Evolutionary conservation across 2,113 vertebrate genomes (phyloP).

Genomic region (Accipiter virgatus): DNA sequence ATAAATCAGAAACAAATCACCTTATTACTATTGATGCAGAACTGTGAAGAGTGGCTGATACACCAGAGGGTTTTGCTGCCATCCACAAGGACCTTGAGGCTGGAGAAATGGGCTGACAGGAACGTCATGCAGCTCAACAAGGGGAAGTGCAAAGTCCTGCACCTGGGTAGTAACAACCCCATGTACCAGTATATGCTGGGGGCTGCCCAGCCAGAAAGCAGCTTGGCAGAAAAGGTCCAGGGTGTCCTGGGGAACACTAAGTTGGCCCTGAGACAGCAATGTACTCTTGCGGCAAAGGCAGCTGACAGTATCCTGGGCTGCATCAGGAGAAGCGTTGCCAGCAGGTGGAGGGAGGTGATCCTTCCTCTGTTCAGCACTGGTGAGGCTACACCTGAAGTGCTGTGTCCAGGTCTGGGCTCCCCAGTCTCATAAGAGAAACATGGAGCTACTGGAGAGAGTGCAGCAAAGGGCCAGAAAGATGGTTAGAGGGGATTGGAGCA

Average conservation of each 20-base stretch:
- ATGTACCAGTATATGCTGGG: not conserved
- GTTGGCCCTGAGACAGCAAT: accelerated
- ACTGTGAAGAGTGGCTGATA: not conserved
- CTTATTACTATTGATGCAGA: not conserved
- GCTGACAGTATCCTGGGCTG: not conserved
- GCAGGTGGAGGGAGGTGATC: not conserved
- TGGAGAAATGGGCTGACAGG: not conserved
- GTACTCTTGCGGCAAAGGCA: not conserved
- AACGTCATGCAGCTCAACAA: not conserved
- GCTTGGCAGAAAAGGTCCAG: not conserved
- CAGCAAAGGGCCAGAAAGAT: not conserved
- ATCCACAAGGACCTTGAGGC: not conserved
- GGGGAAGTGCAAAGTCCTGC: not conserved
- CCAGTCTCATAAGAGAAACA: not conserved
- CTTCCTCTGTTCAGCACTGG: not conserved
- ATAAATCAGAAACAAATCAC: not conserved
- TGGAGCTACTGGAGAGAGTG: not conserved
- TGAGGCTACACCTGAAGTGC: not conserved
- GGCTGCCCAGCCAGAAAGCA: not conserved
- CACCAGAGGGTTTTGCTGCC: not conserved
- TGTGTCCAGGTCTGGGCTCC: not conserved
- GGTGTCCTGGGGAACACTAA: not conserved
- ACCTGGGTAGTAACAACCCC: not conserved
- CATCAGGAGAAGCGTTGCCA: not conserved
- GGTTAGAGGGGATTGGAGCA: not conserved